Percentiles rank a stretch among this genome's conserved stretches.
phyloP scores from a whole-genome alignment of 2,888 invertebrate species.

The Melipona bicolor region DNA sequence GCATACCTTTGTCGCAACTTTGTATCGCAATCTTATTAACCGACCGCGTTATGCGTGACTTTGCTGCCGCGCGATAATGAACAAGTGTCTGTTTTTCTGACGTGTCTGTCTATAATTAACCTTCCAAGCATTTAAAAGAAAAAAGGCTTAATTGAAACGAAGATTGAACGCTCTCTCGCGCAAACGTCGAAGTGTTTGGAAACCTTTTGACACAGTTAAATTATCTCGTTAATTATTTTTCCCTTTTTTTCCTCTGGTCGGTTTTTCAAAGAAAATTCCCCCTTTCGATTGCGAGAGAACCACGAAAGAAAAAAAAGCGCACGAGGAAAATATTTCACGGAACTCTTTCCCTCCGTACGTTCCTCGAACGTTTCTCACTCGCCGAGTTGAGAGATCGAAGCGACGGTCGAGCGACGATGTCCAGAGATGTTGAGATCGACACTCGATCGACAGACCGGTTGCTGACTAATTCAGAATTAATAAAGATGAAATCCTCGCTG shows the following conservation, averaged over 20 bases:
- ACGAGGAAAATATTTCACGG: neutral
- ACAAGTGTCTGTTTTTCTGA: neutral
- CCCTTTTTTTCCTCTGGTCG: neutral
- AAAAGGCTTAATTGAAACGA: neutral
- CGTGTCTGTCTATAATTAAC: neutral
- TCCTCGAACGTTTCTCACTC: neutral
- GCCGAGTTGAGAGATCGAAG: neutral
- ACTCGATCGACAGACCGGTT: slow-evolving; percentile 14
- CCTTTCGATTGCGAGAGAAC: neutral
- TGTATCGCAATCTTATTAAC: neutral
- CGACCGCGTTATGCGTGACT: no score
- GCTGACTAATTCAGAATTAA: slow-evolving; percentile 44
- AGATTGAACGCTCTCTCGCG: neutral
- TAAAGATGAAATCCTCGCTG: slow-evolving; percentile 20
- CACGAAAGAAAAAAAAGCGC: neutral
- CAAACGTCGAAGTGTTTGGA: neutral
- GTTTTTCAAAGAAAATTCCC: neutral
- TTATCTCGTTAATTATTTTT: neutral
- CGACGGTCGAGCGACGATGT: neutral
- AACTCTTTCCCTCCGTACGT: neutral
- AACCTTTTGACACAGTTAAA: neutral
- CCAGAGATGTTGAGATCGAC: neutral
- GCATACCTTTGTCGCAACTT: neutral
- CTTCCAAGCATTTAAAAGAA: neutral
- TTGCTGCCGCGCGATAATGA: neutral